Percentiles rank a stretch among this genome's conserved stretches.
Evolutionary conservation across 2,113 vertebrate species (phyloP).

Genomic region (Amphiprion ocellaris): DNA sequence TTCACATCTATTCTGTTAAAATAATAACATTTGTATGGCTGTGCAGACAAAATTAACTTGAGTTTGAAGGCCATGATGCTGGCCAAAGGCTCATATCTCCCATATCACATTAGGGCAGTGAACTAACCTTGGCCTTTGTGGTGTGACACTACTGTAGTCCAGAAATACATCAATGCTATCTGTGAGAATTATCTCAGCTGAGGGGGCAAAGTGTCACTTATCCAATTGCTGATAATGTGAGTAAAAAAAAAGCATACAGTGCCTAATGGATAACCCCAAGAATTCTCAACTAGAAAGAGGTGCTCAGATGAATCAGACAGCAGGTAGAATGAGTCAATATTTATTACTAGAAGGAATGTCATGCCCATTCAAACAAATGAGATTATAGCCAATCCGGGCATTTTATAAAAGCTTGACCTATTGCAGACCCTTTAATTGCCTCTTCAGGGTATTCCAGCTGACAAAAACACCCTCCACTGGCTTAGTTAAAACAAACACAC

Average conservation of each 20-base stretch:
- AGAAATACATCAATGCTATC: slow-evolving; percentile 1
- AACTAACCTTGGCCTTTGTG: slow-evolving; percentile 23
- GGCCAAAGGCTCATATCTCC: background rate
- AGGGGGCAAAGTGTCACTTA: slow-evolving; percentile 17
- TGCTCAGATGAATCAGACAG: too few species aligned
- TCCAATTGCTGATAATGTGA: background rate
- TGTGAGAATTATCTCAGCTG: slow-evolving; percentile 16
- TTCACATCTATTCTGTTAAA: background rate
- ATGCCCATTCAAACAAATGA: too few species aligned
- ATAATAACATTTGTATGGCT: background rate
- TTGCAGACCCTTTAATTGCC: background rate
- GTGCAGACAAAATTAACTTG: background rate
- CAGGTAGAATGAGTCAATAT: too few species aligned
- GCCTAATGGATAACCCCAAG: too few species aligned
- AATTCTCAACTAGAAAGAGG: too few species aligned
- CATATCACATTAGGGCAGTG: background rate
- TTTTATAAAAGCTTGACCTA: slow-evolving; percentile 1
- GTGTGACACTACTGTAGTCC: background rate
- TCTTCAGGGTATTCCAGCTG: background rate
- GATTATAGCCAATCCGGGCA: background rate
- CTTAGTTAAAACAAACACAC: background rate
- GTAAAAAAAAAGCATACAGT: too few species aligned
- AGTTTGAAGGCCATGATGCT: background rate
- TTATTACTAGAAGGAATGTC: too few species aligned
- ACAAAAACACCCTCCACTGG: background rate